Base-by-base conservation (phyloP, 92 coral and sea anemone genomes). In the Epizoanthus stellaris region DNA sequence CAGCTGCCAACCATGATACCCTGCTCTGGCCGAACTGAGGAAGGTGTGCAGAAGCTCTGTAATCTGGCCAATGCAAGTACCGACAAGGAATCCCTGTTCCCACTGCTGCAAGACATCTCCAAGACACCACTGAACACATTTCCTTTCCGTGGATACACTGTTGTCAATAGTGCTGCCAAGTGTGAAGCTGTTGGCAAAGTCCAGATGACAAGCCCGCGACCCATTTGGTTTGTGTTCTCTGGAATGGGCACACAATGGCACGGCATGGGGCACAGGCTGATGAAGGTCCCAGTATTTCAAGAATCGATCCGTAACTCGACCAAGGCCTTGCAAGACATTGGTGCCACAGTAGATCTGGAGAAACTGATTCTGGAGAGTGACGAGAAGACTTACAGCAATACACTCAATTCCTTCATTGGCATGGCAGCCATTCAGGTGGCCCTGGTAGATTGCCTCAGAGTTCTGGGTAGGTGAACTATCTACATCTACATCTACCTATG, bases 221-320 rank as follows among this genome's bases (percentile, higher is more conserved):
- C 97, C 20, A 45, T 91, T 3, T 93, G 96, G 96, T 93, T 85
- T 72, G 92, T 93, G 36, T 90, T 91, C 85, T 93, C 96, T 17
- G 96, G 96, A 21, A 93, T 93, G 96, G 96, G 96, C 13, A 93
- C 94, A 6, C 96, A 93, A 65, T 93, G 96, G 96, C 69, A 87
- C 19, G 96, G 96, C 65, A 93, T 93, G 96, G 96, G 96, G 23
- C 77, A 93, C 80, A 85, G 70, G 76, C 34, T 93, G 84, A 93
- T 93, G 92, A 85, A 91, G 75, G 82, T 93, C 42, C 92, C 94
- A 12, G 66, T 57, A n/a, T 93, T 93, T 85, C 80, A 60, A 52
- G 82, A 91, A 45, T 93, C 96, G 0, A 83, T 93, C 40, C 23
- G 53, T 36, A 93, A 84, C 72, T 82, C 96, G 1, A 71, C 87